These are phyloP conservation scores for Crenichthys baileyi DNA, from an alignment of 2,797 vertebrate species.

Conservation along the genomic window DNA sequence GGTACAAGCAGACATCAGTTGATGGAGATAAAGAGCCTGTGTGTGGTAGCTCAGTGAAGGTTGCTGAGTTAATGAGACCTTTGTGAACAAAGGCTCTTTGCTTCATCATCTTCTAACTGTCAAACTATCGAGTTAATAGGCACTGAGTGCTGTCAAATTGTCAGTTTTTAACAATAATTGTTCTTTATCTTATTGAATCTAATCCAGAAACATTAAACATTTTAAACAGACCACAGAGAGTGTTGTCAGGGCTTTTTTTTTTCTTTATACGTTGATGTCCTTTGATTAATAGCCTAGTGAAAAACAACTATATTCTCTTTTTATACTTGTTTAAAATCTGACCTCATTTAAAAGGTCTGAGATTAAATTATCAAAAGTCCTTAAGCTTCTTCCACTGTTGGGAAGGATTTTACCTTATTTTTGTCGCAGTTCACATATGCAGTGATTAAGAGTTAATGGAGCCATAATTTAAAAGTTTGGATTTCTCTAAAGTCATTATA, in stretches of 20 bases:
- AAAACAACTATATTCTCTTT: constrained; percentile 26
- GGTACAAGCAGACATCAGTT: constrained; percentile 34
- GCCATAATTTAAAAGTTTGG: constrained; percentile 42
- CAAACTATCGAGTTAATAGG: constrained; percentile 41
- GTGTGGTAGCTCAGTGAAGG: constrained; percentile 46
- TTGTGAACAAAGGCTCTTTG: constrained; percentile 41
- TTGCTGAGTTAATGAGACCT: constrained; percentile 58
- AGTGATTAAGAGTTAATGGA: constrained; percentile 53
- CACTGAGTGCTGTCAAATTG: constrained; percentile 35
- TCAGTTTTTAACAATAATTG: constrained; percentile 29
- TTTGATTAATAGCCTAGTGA: constrained; percentile 33
- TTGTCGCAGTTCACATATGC: constrained; percentile 4
- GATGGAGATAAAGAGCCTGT: constrained; percentile 48
- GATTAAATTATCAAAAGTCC: constrained; percentile 19
- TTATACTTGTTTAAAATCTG: background rate
- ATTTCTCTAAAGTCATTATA: constrained; percentile 10
- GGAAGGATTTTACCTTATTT: constrained; percentile 24
- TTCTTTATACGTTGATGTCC: constrained; percentile 5
- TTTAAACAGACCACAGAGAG: constrained; percentile 11
- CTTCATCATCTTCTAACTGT: constrained; percentile 24
- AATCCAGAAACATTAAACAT: constrained; percentile 27
- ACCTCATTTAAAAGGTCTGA: constrained; percentile 29
- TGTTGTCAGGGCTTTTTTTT: constrained; percentile 14
- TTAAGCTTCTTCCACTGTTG: constrained; percentile 2
- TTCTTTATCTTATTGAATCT: constrained; percentile 26